A percentile compares a stretch with the other conserved stretches of the same genome.
Conservation (phyloP, 2,113 vertebrate species). For the Xiphophorus couchianus region DNA sequence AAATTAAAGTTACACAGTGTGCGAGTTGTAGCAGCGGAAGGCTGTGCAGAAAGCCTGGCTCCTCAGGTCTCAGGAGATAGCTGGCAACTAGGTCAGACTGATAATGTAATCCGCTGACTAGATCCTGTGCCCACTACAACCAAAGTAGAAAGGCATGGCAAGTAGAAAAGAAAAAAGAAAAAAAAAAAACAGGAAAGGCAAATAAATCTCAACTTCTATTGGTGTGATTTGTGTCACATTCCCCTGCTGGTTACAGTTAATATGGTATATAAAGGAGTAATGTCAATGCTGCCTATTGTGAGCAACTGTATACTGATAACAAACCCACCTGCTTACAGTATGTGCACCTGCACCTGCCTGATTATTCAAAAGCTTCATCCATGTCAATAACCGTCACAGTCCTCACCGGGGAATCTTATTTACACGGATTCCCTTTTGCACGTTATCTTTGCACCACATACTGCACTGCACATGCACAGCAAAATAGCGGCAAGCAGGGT, state of each 20-base stretch:
- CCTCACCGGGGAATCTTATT: slow-evolving; percentile 42
- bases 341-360: slow-evolving; percentile 23
- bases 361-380: slow-evolving; percentile 58
- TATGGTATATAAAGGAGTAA: slow-evolving; percentile 19
- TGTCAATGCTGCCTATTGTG: slow-evolving; percentile 20
- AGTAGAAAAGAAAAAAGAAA: slow-evolving; percentile 62
- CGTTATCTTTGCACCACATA: slow-evolving; percentile 61
- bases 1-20: slow-evolving; percentile 83
- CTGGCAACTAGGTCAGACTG: slow-evolving; percentile 85
- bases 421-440: slow-evolving; percentile 45
- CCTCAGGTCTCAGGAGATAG: slow-evolving; percentile 82
- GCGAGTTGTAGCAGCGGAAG: slow-evolving; percentile 78
- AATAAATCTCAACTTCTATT: slow-evolving; percentile 53
- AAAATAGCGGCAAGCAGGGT: slow-evolving; percentile 56
- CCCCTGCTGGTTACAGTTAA: slow-evolving; percentile 36
- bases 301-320: slow-evolving; percentile 20
- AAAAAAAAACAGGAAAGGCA: slow-evolving; percentile 46
- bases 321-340: slow-evolving; percentile 21
- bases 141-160: slow-evolving; percentile 73
- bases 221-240: slow-evolving; percentile 34
- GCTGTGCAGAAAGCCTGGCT: slow-evolving; percentile 78
- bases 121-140: slow-evolving; percentile 78
- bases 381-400: slow-evolving; percentile 42
- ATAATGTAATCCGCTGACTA: slow-evolving; percentile 84
- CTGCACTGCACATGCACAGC: slow-evolving; percentile 57